Evolutionary conservation across 1,140 invertebrate genomes (phyloP).

Genomic region (Phortica variegata): DNA sequence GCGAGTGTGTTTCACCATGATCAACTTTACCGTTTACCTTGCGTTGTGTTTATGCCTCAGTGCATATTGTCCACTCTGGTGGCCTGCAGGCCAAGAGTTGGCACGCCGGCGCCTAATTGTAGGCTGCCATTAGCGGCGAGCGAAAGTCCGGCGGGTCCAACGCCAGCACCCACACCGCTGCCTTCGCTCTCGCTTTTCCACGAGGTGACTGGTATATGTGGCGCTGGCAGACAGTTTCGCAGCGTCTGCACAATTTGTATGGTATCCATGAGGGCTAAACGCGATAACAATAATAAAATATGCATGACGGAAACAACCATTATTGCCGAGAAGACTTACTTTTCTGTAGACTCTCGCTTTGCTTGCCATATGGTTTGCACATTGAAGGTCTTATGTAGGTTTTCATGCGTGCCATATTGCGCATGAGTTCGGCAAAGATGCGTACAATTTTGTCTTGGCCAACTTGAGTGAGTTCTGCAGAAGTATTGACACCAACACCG

Average conservation of each 20-base stretch:
- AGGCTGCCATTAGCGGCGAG: not conserved
- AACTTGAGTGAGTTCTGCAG: constrained; percentile 56
- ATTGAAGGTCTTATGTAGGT: constrained; percentile 79
- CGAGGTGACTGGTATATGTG: constrained; percentile 81
- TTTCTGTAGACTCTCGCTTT: constrained; percentile 83
- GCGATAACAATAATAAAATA: not conserved
- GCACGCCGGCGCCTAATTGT: constrained; percentile 21
- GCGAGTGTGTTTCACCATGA: too few relatives aligned
- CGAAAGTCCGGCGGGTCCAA: constrained; percentile 18
- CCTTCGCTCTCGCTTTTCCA: constrained; percentile 75
- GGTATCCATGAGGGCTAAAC: constrained; percentile 76
- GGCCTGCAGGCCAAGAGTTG: constrained; percentile 29
- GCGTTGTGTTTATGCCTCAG: constrained; percentile 4
- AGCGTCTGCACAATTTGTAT: constrained; percentile 82
- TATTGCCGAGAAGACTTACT: constrained; percentile 61
- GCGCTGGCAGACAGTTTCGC: constrained; percentile 77
- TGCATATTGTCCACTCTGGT: constrained; percentile 36
- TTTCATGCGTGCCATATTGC: constrained; percentile 83
- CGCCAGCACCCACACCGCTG: constrained; percentile 24
- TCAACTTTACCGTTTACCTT: not conserved
- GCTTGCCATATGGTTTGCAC: constrained; percentile 86
- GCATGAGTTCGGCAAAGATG: constrained; percentile 79
- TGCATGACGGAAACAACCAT: constrained; percentile 16
- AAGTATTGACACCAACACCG: constrained; percentile 32
- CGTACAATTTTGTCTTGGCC: constrained; percentile 79